Base-by-base conservation (phyloP, 92 coral and sea anemone species). In the Montipora capitata region DNA sequence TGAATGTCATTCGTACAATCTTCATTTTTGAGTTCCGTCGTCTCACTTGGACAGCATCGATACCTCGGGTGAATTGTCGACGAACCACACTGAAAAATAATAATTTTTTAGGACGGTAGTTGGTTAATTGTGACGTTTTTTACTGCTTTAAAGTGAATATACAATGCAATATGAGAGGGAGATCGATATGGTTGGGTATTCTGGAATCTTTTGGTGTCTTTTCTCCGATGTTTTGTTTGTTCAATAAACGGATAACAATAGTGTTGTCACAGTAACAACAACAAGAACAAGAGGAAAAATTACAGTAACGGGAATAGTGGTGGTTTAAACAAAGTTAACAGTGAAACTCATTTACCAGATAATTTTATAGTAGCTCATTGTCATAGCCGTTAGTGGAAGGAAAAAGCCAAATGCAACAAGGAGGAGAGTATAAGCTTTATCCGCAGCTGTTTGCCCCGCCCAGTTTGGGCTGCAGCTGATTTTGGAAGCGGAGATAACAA, bases 381-480 rank as follows among this genome's bases (percentile, higher is more conserved):
- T 10, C 68, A 92, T 92, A 81, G 59, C 73, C 12, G 27, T n/a
- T 4, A 92, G 78, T 0, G 94, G 94, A 0, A 79, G 4, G 44
- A 92, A 57, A 83, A 87, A 92, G 4, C 87, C 94, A 7, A 90
- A 66, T 13, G 72, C 2, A 8, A 88, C 63, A 66, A 92, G 71
- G n/a, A 72, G 45, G n/a, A 82, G 72, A 62, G 54, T 88, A 54
- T 92, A 92, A 9, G 87, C 61, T 13, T 58, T 68, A n/a, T 64
- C 89, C 2, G 61, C 13, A 1, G 82, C 44, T 4, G 87, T 66
- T 40, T 68, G 5, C 5, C 86, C 86, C 13, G 69, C 41, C 95
- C 95, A 92, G 76, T 92, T 86, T 2, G 91, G 93, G 18, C 77
- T 78, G 58, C 94, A 92, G 66, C 94, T 92, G 35, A 88, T 52